Conservation (phyloP, 2,113 vertebrate species). For the Zingel zingel region DNA sequence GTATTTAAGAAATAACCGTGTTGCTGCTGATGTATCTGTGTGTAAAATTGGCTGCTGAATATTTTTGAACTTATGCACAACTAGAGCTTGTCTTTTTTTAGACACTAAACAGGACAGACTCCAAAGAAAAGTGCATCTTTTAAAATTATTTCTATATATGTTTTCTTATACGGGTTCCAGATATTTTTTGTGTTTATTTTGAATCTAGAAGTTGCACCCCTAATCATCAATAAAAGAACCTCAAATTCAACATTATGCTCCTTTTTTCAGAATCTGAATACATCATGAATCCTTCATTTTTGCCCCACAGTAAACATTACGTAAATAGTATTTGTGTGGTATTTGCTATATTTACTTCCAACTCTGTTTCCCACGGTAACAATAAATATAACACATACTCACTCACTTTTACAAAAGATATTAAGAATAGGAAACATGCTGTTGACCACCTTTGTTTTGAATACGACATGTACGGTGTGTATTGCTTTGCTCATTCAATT, state of each 20-base stretch:
- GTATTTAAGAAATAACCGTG: neutral
- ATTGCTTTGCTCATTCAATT: neutral
- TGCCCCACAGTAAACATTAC: neutral
- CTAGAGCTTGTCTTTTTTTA: neutral
- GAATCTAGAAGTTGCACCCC: neutral
- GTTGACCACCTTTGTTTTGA: neutral
- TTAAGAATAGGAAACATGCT: neutral
- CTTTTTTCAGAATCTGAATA: too few species aligned
- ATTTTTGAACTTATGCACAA: neutral
- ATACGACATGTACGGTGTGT: neutral
- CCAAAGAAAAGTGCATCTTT: too few species aligned
- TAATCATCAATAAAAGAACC: neutral
- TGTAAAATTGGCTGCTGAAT: neutral
- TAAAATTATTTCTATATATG: too few species aligned
- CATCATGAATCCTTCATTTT: neutral
- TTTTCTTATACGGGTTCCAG: too few species aligned
- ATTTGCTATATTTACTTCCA: neutral
- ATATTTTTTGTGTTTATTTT: too few species aligned
- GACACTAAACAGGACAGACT: neutral
- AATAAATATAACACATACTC: neutral
- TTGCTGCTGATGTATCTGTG: neutral
- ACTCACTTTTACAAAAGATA: neutral
- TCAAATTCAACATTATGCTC: neutral
- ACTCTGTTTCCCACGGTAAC: neutral
- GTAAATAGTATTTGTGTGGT: neutral